phyloP scores from a whole-genome alignment of 2,888 invertebrate species.

The Drosophila pullipes region DNA sequence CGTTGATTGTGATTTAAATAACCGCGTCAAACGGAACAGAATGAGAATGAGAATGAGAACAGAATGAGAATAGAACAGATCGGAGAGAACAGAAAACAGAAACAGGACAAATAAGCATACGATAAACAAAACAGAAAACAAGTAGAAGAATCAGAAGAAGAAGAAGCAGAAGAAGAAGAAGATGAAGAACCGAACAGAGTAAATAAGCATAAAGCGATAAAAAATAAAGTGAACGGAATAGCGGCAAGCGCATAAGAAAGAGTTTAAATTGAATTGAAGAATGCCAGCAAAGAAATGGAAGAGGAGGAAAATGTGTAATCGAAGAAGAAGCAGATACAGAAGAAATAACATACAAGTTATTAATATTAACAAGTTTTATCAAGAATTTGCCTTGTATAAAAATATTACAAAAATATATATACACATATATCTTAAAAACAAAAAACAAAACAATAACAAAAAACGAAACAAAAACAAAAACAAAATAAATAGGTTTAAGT shows the following conservation, averaged over 20 bases:
- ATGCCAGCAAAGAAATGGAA: conserved; percentile 19
- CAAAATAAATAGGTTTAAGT: conserved; percentile 29
- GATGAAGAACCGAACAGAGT: conserved; percentile 8
- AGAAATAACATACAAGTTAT: neutral
- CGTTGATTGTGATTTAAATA: conserved; percentile 80
- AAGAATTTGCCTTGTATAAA: conserved; percentile 42
- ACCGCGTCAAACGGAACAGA: conserved; percentile 49
- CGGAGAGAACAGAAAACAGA: conserved; percentile 6
- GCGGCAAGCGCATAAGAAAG: conserved; percentile 60
- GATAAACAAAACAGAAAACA: conserved; percentile 3
- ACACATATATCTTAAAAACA: neutral
- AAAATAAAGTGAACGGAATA: conserved; percentile 40
- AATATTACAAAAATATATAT: conserved; percentile 7
- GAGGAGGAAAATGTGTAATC: neutral
- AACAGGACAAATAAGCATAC: conserved; percentile 21
- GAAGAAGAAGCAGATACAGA: conserved; percentile 2
- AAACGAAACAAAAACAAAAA: neutral
- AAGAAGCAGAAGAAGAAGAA: conserved; percentile 4
- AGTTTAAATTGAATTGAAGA: neutral
- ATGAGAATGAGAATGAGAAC: conserved; percentile 3
- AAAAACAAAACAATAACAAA: neutral
- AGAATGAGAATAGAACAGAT: conserved; percentile 18
- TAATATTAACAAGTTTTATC: conserved; percentile 24
- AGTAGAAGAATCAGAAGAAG: conserved; percentile 7
- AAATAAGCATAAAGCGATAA: conserved; percentile 18